Evolutionary conservation across 2,888 invertebrate genomes (phyloP).

Genomic region (Lithophane ornitopus): DNA sequence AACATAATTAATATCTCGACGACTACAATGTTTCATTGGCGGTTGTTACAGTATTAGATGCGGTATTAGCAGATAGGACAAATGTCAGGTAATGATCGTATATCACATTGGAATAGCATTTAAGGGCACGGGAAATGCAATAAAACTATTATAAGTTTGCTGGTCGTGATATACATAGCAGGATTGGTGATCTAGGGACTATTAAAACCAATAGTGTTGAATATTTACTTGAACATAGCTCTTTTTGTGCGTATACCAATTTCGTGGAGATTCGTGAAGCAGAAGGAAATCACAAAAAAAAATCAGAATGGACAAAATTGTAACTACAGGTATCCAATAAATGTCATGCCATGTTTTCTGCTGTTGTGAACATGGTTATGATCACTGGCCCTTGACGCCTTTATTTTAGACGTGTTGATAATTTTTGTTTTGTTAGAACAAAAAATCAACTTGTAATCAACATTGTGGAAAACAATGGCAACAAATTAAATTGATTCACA

Average conservation of each 20-base stretch:
- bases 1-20: conserved; percentile 50
- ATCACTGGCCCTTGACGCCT: too few relatives aligned
- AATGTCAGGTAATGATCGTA: conserved; percentile 59
- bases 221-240: too few relatives aligned
- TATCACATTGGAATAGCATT: conserved; percentile 47
- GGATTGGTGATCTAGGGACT: conserved; percentile 2
- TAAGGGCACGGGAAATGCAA: conserved; percentile 34
- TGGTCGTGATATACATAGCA: neutral
- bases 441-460: too few relatives aligned
- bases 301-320: too few relatives aligned
- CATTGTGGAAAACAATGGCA: neutral
- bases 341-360: too few relatives aligned
- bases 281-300: too few relatives aligned
- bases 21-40: conserved; percentile 57
- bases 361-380: too few relatives aligned
- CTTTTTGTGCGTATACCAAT: too few relatives aligned
- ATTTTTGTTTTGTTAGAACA: too few relatives aligned
- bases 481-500: neutral
- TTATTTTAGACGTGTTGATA: too few relatives aligned
- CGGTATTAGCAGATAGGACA: conserved; percentile 34
- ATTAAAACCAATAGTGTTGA: neutral
- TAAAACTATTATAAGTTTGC: conserved; percentile 48
- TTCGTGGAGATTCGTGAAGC: too few relatives aligned
- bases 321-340: too few relatives aligned
- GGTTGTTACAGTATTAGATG: conserved; percentile 15